These are phyloP conservation scores for Champsocephalus esox DNA, from an alignment of 2,797 vertebrate species.

Conservation along the genomic window DNA sequence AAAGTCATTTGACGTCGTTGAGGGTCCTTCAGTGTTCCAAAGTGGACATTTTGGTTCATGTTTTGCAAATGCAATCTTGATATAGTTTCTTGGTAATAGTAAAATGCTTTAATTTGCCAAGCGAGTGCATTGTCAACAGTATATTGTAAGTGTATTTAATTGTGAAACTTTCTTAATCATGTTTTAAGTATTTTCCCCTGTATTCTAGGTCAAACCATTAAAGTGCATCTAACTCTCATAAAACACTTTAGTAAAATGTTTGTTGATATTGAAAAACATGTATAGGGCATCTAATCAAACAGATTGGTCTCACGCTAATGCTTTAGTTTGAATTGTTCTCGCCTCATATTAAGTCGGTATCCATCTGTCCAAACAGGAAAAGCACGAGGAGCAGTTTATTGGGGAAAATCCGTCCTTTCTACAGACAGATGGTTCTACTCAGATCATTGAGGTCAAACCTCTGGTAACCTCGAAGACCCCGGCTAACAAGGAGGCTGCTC, in stretches of 20 bases:
- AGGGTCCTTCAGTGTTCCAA: not conserved
- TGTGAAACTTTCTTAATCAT: not conserved
- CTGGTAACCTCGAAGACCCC: slow-evolving; percentile 30
- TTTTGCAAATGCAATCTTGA: not conserved
- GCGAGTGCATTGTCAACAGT: not conserved
- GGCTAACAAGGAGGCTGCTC: slow-evolving; percentile 66
- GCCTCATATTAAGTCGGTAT: slow-evolving; percentile 22
- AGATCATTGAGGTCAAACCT: slow-evolving; percentile 54
- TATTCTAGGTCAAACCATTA: slow-evolving; percentile 2
- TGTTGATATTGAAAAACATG: not conserved
- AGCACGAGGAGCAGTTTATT: slow-evolving; percentile 87
- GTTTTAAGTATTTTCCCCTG: not conserved
- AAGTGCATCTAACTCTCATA: not conserved
- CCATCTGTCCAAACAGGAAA: slow-evolving; percentile 79
- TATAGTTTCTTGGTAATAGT: too few species aligned
- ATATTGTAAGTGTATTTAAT: not conserved
- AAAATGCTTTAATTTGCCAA: too few species aligned
- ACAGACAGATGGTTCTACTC: slow-evolving; percentile 70
- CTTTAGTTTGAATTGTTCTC: not conserved
- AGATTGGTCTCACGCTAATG: not conserved
- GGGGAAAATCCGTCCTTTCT: slow-evolving; percentile 78
- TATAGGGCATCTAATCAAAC: too few species aligned
- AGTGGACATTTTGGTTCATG: not conserved
- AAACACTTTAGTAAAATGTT: not conserved
- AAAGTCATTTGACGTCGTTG: not conserved